These are phyloP conservation scores for Gymnopithys bicolor DNA, from an alignment of 2,797 vertebrate species.

Conservation along the genomic window DNA sequence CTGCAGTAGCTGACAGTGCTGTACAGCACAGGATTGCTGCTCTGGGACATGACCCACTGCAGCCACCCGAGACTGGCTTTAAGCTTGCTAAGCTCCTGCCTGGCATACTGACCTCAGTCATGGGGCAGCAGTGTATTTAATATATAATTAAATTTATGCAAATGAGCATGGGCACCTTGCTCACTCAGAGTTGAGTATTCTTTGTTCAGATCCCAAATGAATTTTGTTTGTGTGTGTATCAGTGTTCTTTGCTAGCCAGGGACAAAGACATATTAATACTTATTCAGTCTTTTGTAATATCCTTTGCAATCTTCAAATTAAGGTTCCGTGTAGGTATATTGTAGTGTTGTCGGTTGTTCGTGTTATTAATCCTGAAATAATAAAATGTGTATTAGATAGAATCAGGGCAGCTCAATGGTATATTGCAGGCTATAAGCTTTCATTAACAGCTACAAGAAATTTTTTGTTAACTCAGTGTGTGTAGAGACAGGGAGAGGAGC, in stretches of 20 bases:
- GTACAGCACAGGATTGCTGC: neutral
- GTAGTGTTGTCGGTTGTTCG: conserved; percentile 47
- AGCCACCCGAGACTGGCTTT: neutral
- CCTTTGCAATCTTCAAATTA: conserved; percentile 67
- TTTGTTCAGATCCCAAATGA: conserved; percentile 46
- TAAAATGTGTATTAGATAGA: conserved; percentile 72
- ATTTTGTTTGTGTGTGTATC: conserved; percentile 52
- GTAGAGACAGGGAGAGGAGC: neutral
- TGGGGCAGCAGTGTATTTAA: neutral
- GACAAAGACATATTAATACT: conserved; percentile 61
- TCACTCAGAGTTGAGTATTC: neutral
- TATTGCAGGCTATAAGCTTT: conserved; percentile 70
- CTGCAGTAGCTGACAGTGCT: neutral
- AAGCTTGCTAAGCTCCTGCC: neutral
- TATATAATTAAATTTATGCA: neutral
- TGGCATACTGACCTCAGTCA: neutral
- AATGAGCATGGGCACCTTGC: neutral
- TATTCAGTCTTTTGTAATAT: conserved; percentile 64
- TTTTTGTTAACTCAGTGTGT: conserved; percentile 54
- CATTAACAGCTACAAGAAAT: conserved; percentile 64
- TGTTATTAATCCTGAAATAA: conserved; percentile 72
- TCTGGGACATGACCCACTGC: neutral
- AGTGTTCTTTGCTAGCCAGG: conserved; percentile 1
- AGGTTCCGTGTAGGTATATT: conserved; percentile 58
- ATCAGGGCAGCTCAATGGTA: conserved; percentile 59